Percentiles rank a stretch among this genome's conserved stretches.
Conservation (phyloP, 1,140 invertebrate genomes). For the Lucilia cuprina region DNA sequence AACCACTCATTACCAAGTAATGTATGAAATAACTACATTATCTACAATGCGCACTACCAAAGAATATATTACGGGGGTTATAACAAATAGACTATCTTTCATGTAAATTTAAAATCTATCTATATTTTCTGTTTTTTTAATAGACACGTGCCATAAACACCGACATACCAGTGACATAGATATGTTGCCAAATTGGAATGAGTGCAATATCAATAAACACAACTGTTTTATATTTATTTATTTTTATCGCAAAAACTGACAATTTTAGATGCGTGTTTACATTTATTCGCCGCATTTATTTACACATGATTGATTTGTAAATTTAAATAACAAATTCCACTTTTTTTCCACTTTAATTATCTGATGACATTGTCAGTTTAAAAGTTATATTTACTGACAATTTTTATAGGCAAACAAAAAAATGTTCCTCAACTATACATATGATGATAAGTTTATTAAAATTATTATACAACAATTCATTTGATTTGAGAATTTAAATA, state of each 20-base stretch:
- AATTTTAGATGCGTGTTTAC: neutral
- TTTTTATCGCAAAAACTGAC: neutral
- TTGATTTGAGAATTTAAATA: neutral
- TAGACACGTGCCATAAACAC: too few species aligned
- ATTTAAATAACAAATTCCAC: neutral
- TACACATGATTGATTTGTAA: conserved; percentile 7
- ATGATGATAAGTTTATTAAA: neutral
- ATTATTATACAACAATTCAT: neutral
- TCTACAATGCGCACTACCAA: too few species aligned
- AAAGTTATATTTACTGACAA: neutral
- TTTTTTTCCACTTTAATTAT: neutral
- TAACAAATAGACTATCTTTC: too few species aligned
- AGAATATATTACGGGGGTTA: too few species aligned
- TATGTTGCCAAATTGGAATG: too few species aligned
- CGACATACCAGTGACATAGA: too few species aligned
- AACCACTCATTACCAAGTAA: too few species aligned
- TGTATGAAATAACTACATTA: too few species aligned
- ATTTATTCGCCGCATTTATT: neutral
- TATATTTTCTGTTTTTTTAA: too few species aligned
- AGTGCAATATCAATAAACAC: too few species aligned
- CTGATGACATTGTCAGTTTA: neutral
- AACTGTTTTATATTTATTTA: neutral
- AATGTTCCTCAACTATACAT: neutral
- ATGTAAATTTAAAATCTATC: too few species aligned
- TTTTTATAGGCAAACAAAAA: neutral